Conservation (phyloP, 2,113 vertebrate genomes). For the Syrrhaptes paradoxus region DNA sequence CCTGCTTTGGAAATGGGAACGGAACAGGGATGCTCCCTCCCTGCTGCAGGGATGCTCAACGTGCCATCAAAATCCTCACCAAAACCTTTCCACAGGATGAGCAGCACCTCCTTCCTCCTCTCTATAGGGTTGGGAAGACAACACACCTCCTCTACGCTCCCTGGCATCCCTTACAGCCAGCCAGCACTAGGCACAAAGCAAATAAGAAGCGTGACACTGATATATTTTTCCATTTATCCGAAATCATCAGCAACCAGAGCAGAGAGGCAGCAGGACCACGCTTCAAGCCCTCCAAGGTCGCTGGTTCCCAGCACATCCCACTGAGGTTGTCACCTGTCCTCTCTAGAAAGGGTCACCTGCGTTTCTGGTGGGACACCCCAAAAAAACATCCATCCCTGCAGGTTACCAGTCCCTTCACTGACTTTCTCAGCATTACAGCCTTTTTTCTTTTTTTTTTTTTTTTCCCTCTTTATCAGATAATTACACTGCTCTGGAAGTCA, state of each 20-base stretch:
- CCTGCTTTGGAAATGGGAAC: no score
- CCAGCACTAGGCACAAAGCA: neutral
- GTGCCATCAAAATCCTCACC: neutral
- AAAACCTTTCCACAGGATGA: neutral
- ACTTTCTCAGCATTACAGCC: neutral
- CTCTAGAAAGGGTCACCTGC: no score
- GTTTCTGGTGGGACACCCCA: neutral
- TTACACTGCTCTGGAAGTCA: conserved; percentile 27
- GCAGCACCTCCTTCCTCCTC: neutral
- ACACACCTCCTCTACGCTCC: neutral
- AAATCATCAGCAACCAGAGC: neutral
- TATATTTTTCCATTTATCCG: no score
- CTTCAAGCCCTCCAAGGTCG: neutral
- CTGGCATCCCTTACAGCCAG: neutral
- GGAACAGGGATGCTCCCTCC: neutral
- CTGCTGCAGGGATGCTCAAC: rapidly evolving
- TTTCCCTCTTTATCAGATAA: conserved; percentile 65
- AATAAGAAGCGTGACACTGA: rapidly evolving
- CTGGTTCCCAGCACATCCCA: neutral
- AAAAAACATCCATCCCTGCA: neutral
- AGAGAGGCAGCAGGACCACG: neutral
- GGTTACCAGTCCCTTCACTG: neutral
- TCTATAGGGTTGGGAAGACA: no score
- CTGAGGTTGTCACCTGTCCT: neutral
- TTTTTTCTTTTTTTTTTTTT: no score